Evolutionary conservation across 1,140 invertebrate species (phyloP), one percentile per base, ranked within the genome.

Genomic region (Aphelenchoides fujianensis): DNA sequence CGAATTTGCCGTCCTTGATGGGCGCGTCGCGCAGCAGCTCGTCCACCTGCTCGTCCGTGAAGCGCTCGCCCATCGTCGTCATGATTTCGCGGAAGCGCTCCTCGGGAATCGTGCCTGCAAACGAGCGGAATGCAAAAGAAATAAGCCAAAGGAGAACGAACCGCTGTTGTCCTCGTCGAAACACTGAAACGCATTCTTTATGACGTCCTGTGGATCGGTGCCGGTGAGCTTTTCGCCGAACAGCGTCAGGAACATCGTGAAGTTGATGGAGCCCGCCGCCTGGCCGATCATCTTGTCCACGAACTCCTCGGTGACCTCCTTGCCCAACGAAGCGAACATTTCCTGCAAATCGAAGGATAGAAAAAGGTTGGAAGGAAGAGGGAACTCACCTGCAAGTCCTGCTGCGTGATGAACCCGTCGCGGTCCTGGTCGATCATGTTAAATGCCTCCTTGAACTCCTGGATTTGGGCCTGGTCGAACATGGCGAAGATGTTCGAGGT

Each of bases 1-100:
- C 93, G 84, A 99, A 98, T 84, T 95, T 89, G 41, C 92, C 92
- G 76, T 89, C 89, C 79, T 95, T 94, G 77, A 99, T 98, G 1
- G 96, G 96, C 41, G 96, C 96, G 86, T 98, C 96, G 3, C 95
- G 88, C 81, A 96, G 95, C 92, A 99, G 97, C 85, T 98, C 95
- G 86, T 98, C 96, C 7, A 98, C 93, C 86, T 95, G 92, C 85
- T 95, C 92, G 84, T 95, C 92, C 55, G 92, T 91, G 86, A 94
- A 98, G 75, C 95, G 88, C 86, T 98, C 95, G 12, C 95, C 95
- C 94, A 98, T 98, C 0, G 94, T 92, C 0, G 93, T 97, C 1
- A 98, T 87, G 9, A 98, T 87, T 85, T 97, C 95, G 63, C 95
- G 88, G 5, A 98, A 88, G 62, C 92, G 89, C 76, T 98, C 95